phyloP scores from a whole-genome alignment of 2,797 vertebrate genomes.

The Squalus acanthias region DNA sequence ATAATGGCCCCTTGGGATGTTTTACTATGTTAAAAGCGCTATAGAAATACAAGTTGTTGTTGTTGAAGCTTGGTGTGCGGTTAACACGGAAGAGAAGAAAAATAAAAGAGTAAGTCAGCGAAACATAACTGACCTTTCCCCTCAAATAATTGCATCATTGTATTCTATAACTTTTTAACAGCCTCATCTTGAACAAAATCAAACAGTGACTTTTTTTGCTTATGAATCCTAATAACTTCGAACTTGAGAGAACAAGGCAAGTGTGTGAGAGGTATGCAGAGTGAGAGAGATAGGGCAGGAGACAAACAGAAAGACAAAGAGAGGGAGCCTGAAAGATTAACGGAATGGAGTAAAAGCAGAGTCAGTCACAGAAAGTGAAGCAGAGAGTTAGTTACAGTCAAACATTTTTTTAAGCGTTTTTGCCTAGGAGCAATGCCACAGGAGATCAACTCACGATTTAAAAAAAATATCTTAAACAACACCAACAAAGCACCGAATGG shows the following conservation, averaged over 20 bases:
- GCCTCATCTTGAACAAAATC: not conserved
- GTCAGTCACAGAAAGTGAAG: not conserved
- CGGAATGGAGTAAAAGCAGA: not conserved
- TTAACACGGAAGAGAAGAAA: not conserved
- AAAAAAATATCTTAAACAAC: not conserved
- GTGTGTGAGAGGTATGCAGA: not conserved
- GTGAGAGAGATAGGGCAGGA: too few species aligned
- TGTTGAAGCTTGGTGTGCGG: not conserved
- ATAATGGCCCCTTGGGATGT: not conserved
- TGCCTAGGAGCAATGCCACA: not conserved
- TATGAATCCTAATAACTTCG: not conserved
- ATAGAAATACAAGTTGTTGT: not conserved
- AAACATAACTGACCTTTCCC: not conserved
- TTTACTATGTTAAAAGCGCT: not conserved
- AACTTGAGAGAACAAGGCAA: not conserved
- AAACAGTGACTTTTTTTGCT: not conserved
- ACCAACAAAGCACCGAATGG: not conserved
- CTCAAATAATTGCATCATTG: not conserved
- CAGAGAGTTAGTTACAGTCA: not conserved
- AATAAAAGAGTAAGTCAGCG: not conserved
- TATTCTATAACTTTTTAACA: not conserved
- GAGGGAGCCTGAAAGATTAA: not conserved
- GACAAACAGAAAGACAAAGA: not conserved
- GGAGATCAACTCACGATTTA: not conserved
- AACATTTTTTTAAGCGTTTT: not conserved